phyloP scores from a whole-genome alignment of 2,797 vertebrate genomes.

The Eutrigla gurnardus region DNA sequence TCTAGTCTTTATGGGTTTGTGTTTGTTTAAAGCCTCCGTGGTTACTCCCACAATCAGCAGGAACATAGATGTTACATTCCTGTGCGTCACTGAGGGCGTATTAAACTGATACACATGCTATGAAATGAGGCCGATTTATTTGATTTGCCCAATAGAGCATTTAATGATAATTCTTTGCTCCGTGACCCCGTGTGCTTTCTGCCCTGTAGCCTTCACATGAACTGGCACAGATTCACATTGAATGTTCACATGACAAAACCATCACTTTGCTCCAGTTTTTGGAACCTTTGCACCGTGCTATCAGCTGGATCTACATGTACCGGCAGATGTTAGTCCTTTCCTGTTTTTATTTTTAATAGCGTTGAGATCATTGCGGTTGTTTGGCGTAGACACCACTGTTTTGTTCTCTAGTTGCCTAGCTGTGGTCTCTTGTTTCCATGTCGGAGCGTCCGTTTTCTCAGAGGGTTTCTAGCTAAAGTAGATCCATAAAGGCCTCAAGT shows the following conservation, averaged over 20 bases:
- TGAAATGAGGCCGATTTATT: conserved; percentile 20
- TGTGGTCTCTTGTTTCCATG: conserved; percentile 36
- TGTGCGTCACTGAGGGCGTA: conserved; percentile 34
- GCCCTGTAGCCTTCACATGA: conserved; percentile 11
- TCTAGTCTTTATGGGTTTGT: conserved; percentile 21
- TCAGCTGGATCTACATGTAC: not conserved
- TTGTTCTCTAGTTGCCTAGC: conserved; percentile 21
- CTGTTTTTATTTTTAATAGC: conserved; percentile 23
- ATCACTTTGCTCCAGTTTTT: conserved; percentile 2
- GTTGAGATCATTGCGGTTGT: conserved; percentile 19
- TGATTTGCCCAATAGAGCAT: not conserved
- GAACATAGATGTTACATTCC: conserved; percentile 27
- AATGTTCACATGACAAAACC: conserved; percentile 13
- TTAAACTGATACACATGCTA: conserved; percentile 40
- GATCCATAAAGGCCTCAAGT: conserved; percentile 1
- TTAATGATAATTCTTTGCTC: conserved; percentile 10
- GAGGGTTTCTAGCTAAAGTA: conserved; percentile 29
- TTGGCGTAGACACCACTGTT: conserved; percentile 20
- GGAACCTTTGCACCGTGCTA: conserved; percentile 1
- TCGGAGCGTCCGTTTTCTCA: conserved; percentile 12
- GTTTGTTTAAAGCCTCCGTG: conserved; percentile 12
- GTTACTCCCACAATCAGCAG: conserved; percentile 39
- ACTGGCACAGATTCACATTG: conserved; percentile 4
- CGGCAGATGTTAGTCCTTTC: conserved; percentile 31
- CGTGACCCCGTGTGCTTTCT: conserved; percentile 15